These are phyloP conservation scores for Capreolus pygargus DNA, from an alignment of 2,113 vertebrate species.

Conservation along the genomic window DNA sequence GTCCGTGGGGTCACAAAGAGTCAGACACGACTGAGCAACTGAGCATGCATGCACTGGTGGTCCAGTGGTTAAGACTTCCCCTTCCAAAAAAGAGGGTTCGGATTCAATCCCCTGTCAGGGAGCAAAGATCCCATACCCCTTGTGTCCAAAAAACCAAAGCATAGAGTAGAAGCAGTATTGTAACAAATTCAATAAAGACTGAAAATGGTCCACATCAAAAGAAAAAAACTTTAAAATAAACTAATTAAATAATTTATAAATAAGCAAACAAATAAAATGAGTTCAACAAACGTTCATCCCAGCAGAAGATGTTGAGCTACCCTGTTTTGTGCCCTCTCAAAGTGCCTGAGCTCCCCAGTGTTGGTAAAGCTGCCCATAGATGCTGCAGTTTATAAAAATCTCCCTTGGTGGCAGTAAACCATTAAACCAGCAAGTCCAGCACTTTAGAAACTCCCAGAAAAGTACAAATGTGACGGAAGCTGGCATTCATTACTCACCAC, in stretches of 20 bases:
- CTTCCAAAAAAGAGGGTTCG: not conserved
- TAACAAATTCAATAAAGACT: not conserved
- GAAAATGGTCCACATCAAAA: not conserved
- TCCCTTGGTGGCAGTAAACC: not conserved
- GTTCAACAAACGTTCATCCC: not conserved
- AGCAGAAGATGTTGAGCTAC: not conserved
- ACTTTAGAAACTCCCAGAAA: slow-evolving; percentile 15
- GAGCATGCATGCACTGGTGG: not conserved
- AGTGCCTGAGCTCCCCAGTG: not conserved
- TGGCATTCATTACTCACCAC: not conserved
- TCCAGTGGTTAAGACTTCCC: not conserved
- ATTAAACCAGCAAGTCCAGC: not conserved
- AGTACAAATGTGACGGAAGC: slow-evolving; percentile 57
- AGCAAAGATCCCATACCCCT: not conserved
- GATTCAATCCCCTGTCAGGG: not conserved
- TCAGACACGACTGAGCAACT: not conserved
- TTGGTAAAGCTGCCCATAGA: accelerated
- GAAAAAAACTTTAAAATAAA: not conserved
- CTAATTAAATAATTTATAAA: not conserved
- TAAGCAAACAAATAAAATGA: not conserved
- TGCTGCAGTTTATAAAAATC: too few species aligned
- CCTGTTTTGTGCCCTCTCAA: too few species aligned
- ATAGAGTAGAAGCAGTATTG: not conserved
- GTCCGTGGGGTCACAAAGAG: not conserved
- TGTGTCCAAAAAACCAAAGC: not conserved